Percentiles rank a stretch among this genome's conserved stretches.
phyloP scores from a whole-genome alignment of 2,113 vertebrate species.

The Pseudopipra pipra region DNA sequence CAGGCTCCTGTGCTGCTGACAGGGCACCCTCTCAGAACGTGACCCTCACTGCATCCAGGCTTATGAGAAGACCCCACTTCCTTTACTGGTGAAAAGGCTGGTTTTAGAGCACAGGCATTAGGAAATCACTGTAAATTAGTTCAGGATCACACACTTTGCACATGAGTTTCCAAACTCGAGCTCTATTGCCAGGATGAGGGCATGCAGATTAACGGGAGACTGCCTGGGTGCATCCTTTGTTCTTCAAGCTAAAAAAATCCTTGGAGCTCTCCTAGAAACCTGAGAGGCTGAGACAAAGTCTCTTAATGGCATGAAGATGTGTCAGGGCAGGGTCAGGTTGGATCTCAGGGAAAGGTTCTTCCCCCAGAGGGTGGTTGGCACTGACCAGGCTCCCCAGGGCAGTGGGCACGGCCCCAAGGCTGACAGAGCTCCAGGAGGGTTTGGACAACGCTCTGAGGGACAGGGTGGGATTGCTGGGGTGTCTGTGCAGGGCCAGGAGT shows the following conservation, averaged over 20 bases:
- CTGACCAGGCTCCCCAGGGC: not conserved
- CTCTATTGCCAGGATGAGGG: not conserved
- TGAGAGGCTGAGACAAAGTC: not conserved
- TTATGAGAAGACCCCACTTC: not conserved
- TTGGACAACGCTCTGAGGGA: not conserved
- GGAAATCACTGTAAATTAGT: not conserved
- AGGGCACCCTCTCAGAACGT: not conserved
- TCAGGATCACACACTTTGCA: not conserved
- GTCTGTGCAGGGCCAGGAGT: rapidly evolving
- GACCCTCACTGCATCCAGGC: not conserved
- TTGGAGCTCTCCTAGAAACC: not conserved
- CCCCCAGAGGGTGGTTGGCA: not conserved
- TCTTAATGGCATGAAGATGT: not conserved
- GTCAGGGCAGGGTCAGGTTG: rapidly evolving
- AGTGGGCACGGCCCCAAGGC: not conserved
- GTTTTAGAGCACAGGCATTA: not conserved
- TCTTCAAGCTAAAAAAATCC: not conserved
- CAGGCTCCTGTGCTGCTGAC: not conserved
- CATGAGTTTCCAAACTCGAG: not conserved
- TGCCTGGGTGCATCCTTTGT: not conserved
- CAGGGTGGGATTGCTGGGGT: not conserved
- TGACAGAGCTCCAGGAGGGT: not conserved
- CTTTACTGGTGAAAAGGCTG: not conserved
- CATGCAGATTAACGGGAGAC: not conserved
- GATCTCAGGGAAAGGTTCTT: rapidly evolving